phyloP scores from a whole-genome alignment of 2,113 vertebrate species.

The Podarcis raffonei region DNA sequence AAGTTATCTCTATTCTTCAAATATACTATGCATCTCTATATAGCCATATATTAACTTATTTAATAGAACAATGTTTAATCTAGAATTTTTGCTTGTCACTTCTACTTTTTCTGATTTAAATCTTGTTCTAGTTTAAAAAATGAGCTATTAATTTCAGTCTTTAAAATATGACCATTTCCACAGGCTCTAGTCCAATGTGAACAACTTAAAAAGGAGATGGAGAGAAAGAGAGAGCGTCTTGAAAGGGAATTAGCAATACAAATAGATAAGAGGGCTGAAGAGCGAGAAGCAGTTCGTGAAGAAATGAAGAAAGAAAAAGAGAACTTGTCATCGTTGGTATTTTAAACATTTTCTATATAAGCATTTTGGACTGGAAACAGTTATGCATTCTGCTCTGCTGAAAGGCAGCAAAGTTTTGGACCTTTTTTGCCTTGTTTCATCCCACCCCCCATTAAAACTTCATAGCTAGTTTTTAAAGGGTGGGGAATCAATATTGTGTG shows the following conservation, averaged over 20 bases:
- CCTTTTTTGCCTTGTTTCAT: neutral
- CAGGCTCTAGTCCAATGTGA: slow-evolving; percentile 88
- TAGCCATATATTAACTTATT: neutral
- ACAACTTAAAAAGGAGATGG: slow-evolving; percentile 85
- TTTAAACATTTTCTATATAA: neutral
- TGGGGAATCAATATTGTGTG: too few relatives aligned
- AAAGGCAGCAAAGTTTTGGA: neutral
- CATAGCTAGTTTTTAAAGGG: too few relatives aligned
- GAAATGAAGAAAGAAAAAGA: slow-evolving; percentile 84
- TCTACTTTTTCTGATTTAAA: neutral
- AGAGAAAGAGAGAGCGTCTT: slow-evolving; percentile 79
- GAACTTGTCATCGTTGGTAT: slow-evolving; percentile 78
- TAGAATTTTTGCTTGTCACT: neutral
- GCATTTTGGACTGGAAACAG: neutral
- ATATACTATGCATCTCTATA: neutral
- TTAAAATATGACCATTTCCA: slow-evolving; percentile 1
- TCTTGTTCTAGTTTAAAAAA: neutral
- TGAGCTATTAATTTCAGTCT: neutral
- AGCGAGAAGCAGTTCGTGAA: slow-evolving; percentile 77
- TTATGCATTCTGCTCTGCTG: neutral
- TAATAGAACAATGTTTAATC: neutral
- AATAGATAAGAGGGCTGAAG: slow-evolving; percentile 77
- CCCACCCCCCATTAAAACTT: too few relatives aligned
- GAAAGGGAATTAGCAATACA: slow-evolving; percentile 80
- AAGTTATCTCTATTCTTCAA: neutral